Percentiles rank a stretch among this genome's conserved stretches.
Evolutionary conservation across 2,797 vertebrate genomes (phyloP).

Genomic region (Gambusia yucatana): DNA sequence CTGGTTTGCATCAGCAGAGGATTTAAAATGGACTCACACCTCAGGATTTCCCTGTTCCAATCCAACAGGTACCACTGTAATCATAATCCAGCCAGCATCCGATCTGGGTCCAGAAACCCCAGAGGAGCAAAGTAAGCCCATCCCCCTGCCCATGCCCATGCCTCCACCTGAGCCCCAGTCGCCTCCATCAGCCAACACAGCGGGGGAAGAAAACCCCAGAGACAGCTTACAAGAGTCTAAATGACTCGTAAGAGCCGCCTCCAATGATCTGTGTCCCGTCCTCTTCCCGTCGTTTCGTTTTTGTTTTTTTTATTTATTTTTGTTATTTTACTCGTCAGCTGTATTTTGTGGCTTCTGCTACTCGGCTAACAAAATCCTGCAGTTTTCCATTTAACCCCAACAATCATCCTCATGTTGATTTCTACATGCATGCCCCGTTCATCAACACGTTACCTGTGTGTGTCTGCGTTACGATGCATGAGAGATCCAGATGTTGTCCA

Average conservation of each 20-base stretch:
- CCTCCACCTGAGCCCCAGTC: constrained; percentile 54
- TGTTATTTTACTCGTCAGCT: constrained; percentile 6
- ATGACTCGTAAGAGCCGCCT: constrained; percentile 81
- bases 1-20: not conserved
- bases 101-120: constrained; percentile 62
- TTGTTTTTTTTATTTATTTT: not conserved
- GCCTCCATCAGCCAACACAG: constrained; percentile 27
- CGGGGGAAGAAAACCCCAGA: constrained; percentile 67
- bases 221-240: constrained; percentile 79
- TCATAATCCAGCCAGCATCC: constrained; percentile 81
- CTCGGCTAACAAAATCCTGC: constrained; percentile 4
- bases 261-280: not conserved
- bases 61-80: constrained; percentile 79
- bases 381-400: not conserved
- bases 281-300: not conserved
- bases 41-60: constrained; percentile 54
- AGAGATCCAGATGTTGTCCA: constrained; percentile 5
- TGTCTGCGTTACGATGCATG: not conserved
- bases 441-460: not conserved
- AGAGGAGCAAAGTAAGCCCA: constrained; percentile 60
- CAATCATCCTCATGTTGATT: not conserved
- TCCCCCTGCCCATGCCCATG: constrained; percentile 61
- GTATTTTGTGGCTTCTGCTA: constrained; percentile 18
- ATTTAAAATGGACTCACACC: constrained; percentile 22
- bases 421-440: constrained; percentile 34